Conservation (phyloP, 2,113 vertebrate genomes). For the Triplophysa dalaica region DNA sequence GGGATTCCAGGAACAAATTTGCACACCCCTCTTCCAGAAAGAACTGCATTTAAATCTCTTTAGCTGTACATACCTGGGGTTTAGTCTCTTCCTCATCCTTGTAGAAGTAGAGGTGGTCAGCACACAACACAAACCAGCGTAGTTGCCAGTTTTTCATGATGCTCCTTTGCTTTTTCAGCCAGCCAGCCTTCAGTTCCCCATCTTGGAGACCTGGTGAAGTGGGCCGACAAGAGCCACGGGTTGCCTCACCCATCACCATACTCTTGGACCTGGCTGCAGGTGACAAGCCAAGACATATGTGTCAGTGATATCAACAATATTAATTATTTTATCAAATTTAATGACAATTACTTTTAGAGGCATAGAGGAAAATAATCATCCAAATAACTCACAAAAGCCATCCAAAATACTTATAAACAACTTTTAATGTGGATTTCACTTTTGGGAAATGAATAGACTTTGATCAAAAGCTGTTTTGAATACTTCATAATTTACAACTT, state of each 20-base stretch:
- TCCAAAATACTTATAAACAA: too few relatives aligned
- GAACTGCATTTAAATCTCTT: neutral
- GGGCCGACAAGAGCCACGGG: slow-evolving; percentile 68
- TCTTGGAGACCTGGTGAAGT: slow-evolving; percentile 79
- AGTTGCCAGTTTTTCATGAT: slow-evolving; percentile 97
- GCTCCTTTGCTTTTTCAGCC: slow-evolving; percentile 90
- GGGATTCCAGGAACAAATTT: too few relatives aligned
- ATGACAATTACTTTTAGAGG: neutral
- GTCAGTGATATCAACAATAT: neutral
- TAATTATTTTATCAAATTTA: too few relatives aligned
- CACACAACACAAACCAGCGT: slow-evolving; percentile 89
- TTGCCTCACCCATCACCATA: slow-evolving; percentile 89
- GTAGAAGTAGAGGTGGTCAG: slow-evolving; percentile 89
- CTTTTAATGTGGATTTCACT: too few relatives aligned
- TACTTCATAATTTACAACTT: too few relatives aligned
- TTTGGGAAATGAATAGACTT: too few relatives aligned
- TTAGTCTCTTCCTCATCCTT: slow-evolving; percentile 94
- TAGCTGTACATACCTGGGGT: slow-evolving; percentile 78
- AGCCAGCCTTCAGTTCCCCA: slow-evolving; percentile 84
- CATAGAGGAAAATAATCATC: too few relatives aligned
- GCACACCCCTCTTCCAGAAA: neutral
- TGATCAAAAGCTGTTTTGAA: neutral
- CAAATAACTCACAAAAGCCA: neutral
- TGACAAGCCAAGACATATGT: slow-evolving; percentile 73
- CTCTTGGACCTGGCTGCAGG: slow-evolving; percentile 88